Percentiles rank a stretch among this genome's conserved stretches.
Conservation (phyloP, 1,140 invertebrate genomes). For the Diprion similis region DNA sequence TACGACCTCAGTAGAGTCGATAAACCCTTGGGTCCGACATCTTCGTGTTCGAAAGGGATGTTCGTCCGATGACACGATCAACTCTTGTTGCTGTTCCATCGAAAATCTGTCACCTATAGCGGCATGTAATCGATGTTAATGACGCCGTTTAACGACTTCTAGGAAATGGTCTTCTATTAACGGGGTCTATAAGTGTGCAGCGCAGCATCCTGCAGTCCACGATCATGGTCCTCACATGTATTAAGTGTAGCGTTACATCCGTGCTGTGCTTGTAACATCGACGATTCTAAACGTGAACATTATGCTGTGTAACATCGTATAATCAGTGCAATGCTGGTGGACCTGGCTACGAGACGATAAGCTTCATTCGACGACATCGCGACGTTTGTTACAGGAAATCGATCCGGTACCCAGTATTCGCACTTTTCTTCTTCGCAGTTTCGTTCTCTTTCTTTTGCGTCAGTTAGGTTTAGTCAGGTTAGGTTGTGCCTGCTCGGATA, state of each 20-base stretch:
- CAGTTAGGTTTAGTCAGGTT: no score
- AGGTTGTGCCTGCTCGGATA: no score
- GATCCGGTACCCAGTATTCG: conserved; percentile 40
- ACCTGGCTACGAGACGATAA: not conserved
- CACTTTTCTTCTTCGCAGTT: no score
- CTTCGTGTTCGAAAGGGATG: no score
- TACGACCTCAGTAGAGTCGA: no score
- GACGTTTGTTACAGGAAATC: conserved; percentile 42
- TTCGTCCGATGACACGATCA: no score
- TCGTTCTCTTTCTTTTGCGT: no score
- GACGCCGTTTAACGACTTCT: conserved; percentile 46
- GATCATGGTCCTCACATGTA: not conserved
- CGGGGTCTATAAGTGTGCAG: not conserved
- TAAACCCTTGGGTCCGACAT: no score
- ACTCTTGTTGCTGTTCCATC: not conserved
- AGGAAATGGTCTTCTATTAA: conserved; percentile 34
- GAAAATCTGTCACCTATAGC: conserved; percentile 33
- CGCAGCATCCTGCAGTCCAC: not conserved
- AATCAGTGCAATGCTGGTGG: not conserved
- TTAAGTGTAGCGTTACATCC: not conserved
- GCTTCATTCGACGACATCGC: conserved; percentile 34
- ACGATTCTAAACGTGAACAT: no score
- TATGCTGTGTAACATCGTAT: no score
- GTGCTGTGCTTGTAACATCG: no score
- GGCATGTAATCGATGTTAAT: conserved; percentile 46